Conservation (phyloP, 2,113 vertebrate genomes). For the Paramormyrops kingsleyae region DNA sequence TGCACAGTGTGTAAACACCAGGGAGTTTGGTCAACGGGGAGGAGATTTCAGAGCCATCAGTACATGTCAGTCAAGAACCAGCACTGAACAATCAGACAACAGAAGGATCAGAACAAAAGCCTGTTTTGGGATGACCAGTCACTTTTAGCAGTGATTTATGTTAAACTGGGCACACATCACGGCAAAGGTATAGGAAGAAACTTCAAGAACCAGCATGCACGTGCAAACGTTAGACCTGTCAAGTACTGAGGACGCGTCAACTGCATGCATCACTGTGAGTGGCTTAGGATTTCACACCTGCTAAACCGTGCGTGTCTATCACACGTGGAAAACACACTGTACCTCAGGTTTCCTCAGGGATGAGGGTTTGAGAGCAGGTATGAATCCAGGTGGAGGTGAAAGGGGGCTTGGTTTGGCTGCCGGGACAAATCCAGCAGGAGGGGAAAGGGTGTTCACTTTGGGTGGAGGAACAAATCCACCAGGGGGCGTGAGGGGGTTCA, state of each 20-base stretch:
- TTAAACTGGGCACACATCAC: no score
- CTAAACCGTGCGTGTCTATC: not conserved
- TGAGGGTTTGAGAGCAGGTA: slow-evolving; percentile 35
- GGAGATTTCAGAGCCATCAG: not conserved
- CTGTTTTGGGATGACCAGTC: not conserved
- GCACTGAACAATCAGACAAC: not conserved
- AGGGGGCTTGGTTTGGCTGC: slow-evolving; percentile 7
- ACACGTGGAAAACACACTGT: not conserved
- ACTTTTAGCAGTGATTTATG: not conserved
- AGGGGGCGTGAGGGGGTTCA: slow-evolving; percentile 17
- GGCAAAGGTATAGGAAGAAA: not conserved
- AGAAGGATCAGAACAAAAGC: not conserved
- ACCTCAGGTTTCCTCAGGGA: slow-evolving; percentile 9
- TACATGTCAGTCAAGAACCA: not conserved
- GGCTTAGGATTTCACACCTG: not conserved
- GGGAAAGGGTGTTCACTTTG: slow-evolving; percentile 25
- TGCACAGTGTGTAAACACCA: not conserved
- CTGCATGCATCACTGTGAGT: not conserved
- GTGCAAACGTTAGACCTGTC: not conserved
- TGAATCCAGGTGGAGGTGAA: slow-evolving; percentile 22
- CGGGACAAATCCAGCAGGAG: slow-evolving; percentile 29
- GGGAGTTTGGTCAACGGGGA: not conserved
- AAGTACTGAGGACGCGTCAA: not conserved
- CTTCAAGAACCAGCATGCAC: not conserved
- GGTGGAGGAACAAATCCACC: slow-evolving; percentile 23